Conservation (phyloP, 2,113 vertebrate genomes). For the Phaetusa simplex region DNA sequence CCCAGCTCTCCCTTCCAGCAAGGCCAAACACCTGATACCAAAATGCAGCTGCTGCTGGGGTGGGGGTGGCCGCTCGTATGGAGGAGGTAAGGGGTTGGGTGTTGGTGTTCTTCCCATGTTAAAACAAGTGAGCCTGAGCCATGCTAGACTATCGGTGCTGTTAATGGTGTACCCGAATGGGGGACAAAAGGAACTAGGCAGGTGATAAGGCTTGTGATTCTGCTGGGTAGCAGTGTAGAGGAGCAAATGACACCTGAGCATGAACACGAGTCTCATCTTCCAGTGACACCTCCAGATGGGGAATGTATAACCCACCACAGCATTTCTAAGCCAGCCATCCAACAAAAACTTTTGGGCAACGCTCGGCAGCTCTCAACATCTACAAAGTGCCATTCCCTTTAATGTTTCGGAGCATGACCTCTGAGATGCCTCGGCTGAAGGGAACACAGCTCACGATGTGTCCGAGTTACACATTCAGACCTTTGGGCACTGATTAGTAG, state of each 20-base stretch:
- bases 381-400: background rate
- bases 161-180: too few species aligned
- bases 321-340: background rate
- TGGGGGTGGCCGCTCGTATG: fast-evolving
- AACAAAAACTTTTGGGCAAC: background rate
- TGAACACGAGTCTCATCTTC: background rate
- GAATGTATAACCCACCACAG: background rate
- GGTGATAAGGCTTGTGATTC: background rate
- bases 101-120: background rate
- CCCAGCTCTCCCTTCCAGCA: background rate
- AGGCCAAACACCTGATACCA: background rate
- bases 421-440: background rate
- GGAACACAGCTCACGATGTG: background rate
- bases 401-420: fast-evolving
- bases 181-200: background rate
- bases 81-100: background rate
- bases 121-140: background rate
- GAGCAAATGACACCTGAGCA: background rate
- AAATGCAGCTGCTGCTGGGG: background rate
- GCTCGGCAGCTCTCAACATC: background rate
- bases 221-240: background rate
- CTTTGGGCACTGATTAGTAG: background rate
- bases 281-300: background rate
- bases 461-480: background rate
- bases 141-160: background rate